Base-by-base conservation (phyloP, 2,888 invertebrate genomes). In the Hartigia nigra region DNA sequence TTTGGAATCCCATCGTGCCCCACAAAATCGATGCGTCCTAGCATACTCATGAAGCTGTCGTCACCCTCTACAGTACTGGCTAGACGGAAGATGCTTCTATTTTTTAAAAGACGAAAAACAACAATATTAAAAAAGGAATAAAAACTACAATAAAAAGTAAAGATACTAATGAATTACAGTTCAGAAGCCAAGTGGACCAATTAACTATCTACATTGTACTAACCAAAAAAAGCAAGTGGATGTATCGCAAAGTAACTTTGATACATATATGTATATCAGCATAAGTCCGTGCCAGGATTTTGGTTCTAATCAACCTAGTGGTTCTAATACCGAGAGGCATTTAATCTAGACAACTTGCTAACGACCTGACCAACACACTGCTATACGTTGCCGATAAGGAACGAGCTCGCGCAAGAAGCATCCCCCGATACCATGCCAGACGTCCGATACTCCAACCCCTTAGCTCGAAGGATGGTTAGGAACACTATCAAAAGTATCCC, bases 301-400 rank as follows among this genome's bases (percentile, higher is more conserved):
- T 81, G 81, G 80, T 85, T 83, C 87, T 90, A 90, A 91, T 90
- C 90, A 89, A 88, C 87, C 88, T 87, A 86, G 86, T 86, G 86
- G 85, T 90, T 89, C 90, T 90, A 89, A 91, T 91, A 90, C 88
- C 88, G 85, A 86, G 86, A 89, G 89, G 89, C 90, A 90, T 91
- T 91, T 90, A 91, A 91, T 90, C 91, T 91, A 87, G 88, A 90
- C 90, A 89, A 91, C 89, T 91, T 88, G 90, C 91, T 91, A 91
- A 91, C 91, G 91, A 91, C 91, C 90, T 90, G 91, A 90, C 91
- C 89, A 90, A 90, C 88, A 88, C 86, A 87, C 87, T 72, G 34
- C 55, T 90, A 88, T 89, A 89, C 90, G 88, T 90, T 89, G 86
- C 89, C 90, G 91, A 91, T 90, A 90, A 90, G 91, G 87, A 88